A percentile compares a stretch with the other conserved stretches of the same genome.
Evolutionary conservation across 2,797 vertebrate species (phyloP).

Genomic region (Megaceryle alcyon): DNA sequence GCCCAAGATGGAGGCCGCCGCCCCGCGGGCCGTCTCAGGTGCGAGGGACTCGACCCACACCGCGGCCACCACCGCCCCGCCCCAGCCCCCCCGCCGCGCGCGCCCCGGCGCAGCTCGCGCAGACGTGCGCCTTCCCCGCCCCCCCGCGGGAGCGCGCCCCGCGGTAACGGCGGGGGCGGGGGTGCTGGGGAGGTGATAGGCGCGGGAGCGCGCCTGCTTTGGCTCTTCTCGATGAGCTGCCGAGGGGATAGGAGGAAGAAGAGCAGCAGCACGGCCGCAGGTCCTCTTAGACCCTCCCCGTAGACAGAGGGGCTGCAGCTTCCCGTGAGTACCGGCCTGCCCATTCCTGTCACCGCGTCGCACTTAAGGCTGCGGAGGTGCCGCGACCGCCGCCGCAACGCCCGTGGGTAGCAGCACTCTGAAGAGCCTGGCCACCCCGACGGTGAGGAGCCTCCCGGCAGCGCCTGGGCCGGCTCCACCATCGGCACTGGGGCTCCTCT

Average conservation of each 20-base stretch:
- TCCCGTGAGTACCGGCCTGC: not conserved
- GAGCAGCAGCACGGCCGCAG: not conserved
- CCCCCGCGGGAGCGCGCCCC: slow-evolving; percentile 7
- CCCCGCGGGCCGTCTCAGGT: not conserved
- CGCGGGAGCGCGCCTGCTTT: slow-evolving; percentile 2
- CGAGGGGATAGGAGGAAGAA: not conserved
- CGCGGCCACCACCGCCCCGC: not conserved
- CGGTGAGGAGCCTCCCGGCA: not conserved
- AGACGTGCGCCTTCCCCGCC: not conserved
- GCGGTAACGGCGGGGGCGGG: not conserved
- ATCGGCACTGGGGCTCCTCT: not conserved
- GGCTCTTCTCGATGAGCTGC: not conserved
- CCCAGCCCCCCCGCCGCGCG: not conserved
- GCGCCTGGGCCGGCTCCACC: not conserved
- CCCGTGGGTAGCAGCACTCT: not conserved
- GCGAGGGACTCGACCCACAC: not conserved
- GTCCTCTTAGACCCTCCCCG: not conserved
- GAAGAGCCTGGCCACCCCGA: not conserved
- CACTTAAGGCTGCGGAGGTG: not conserved
- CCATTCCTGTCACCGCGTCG: no score
- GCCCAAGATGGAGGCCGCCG: not conserved
- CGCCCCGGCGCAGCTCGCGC: not conserved
- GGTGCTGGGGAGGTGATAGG: not conserved
- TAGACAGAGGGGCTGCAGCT: not conserved
- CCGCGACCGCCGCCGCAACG: not conserved